These are phyloP conservation scores for Parapsyche elsis DNA, from an alignment of 1,140 invertebrate species.

Conservation along the genomic window DNA sequence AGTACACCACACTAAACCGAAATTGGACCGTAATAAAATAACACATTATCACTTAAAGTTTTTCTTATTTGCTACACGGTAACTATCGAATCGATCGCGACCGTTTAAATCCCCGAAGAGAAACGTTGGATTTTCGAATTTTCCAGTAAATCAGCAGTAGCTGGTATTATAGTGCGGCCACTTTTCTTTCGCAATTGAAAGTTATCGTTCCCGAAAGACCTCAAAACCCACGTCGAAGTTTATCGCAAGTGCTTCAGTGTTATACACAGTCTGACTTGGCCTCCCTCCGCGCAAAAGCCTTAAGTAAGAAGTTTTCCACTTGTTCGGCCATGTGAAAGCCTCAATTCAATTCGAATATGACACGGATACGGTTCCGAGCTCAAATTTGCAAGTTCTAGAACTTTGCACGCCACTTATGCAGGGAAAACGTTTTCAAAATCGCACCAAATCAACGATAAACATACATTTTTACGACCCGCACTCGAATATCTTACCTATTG, in stretches of 20 bases:
- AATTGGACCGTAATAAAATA: conserved; percentile 13
- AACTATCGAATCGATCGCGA: too few species aligned
- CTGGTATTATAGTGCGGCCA: not conserved
- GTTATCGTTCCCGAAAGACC: conserved; percentile 10
- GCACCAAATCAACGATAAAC: not conserved
- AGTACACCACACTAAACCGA: not conserved
- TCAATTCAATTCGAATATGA: conserved; percentile 28
- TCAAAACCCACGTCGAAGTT: not conserved
- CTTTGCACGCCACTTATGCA: not conserved
- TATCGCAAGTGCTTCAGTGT: conserved; percentile 17
- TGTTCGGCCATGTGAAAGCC: conserved; percentile 30
- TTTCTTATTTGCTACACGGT: too few species aligned
- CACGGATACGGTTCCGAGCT: not conserved
- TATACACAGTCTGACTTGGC: not conserved
- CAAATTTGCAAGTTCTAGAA: conserved; percentile 10
- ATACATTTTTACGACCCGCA: too few species aligned
- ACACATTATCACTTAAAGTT: not conserved
- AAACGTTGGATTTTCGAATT: too few species aligned
- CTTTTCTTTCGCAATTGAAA: conserved; percentile 16
- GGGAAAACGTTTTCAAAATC: not conserved
- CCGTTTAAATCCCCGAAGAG: too few species aligned
- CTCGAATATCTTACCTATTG: too few species aligned
- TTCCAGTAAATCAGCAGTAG: not conserved
- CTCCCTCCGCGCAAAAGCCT: not conserved
- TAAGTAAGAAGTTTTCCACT: conserved; percentile 32